Evolutionary conservation across 2,888 invertebrate genomes (phyloP), one percentile per base, ranked within the genome.

Genomic region (Sphaerophoria rueppellii): DNA sequence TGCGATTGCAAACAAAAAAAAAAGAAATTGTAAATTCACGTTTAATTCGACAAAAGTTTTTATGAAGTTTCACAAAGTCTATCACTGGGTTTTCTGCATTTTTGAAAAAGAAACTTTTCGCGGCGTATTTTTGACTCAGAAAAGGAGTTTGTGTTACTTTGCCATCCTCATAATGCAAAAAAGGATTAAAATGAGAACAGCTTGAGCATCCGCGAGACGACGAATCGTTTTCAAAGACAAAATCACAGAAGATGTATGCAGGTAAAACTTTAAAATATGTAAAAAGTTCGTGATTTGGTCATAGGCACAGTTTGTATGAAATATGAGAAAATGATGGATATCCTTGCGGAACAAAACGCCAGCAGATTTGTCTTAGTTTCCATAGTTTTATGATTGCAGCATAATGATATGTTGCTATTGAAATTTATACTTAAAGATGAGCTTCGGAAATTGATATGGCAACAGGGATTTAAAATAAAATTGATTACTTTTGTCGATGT

Each of bases 31-130:
- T 24, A 24, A 65, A 58, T 78, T 52, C 78, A 78, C 82, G 73
- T 79, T 24, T 24, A 71, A 71, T 74, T 74, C 78, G 69, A 82
- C 72, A 73, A 82, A 82, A 79, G 46, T 63, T 54, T 82, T 78
- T 74, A 82, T 82, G 74, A 73, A 82, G 78, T 58, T 82, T 63
- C 69, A 1, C 1, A 65, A 60, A 69, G 73, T 67, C 60, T 58
- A 76, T 48, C 70, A 73, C 61, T 63, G 6, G 58, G 65, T 67
- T 52, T 58, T 69, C 65, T 54, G 61, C 54, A 69, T 57, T 61
- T 46, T 57, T 58, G 65, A 61, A 24, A 24, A 24, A 24, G 24
- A 24, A 81, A 57, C 11, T 32, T 16, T 32, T 24, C 9, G 48
- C n/a, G 12, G 54, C 32, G 50, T 16, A 65, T 37, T 63, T 16